These are phyloP conservation scores for Drosophila santomea DNA, from an alignment of 1,140 invertebrate species.

Conservation along the genomic window DNA sequence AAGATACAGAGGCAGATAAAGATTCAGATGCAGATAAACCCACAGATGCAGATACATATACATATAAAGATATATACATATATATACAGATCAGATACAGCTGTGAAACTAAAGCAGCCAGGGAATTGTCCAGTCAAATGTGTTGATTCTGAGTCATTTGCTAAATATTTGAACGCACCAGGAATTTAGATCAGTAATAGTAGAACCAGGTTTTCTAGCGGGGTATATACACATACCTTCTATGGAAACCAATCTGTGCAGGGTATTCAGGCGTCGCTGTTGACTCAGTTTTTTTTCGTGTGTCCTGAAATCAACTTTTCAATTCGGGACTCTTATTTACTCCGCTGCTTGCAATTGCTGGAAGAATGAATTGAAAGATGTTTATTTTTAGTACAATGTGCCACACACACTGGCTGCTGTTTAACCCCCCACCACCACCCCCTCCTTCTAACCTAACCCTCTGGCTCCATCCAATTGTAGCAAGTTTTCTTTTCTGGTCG, in stretches of 20 bases:
- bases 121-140: neutral
- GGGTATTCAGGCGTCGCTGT: slow-evolving; percentile 11
- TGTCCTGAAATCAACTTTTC: slow-evolving; percentile 36
- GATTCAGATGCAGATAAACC: neutral
- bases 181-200: neutral
- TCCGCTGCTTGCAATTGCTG: slow-evolving; percentile 35
- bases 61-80: no score
- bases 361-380: slow-evolving; percentile 58
- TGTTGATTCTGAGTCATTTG: neutral
- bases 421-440: neutral
- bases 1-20: neutral
- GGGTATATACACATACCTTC: no score
- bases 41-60: neutral
- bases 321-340: slow-evolving; percentile 45
- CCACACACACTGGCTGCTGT: slow-evolving; percentile 31
- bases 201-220: neutral
- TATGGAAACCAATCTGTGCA: neutral
- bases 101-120: no score
- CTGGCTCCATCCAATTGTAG: slow-evolving; percentile 10
- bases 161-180: neutral
- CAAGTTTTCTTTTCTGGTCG: slow-evolving; percentile 61
- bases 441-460: neutral
- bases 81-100: neutral
- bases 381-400: slow-evolving; percentile 76
- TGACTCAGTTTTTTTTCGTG: neutral